Percentiles rank a stretch among this genome's conserved stretches.
These are phyloP conservation scores for Geophilus truncorum DNA, from an alignment of 2,888 invertebrate genomes.

Conservation along the genomic window DNA sequence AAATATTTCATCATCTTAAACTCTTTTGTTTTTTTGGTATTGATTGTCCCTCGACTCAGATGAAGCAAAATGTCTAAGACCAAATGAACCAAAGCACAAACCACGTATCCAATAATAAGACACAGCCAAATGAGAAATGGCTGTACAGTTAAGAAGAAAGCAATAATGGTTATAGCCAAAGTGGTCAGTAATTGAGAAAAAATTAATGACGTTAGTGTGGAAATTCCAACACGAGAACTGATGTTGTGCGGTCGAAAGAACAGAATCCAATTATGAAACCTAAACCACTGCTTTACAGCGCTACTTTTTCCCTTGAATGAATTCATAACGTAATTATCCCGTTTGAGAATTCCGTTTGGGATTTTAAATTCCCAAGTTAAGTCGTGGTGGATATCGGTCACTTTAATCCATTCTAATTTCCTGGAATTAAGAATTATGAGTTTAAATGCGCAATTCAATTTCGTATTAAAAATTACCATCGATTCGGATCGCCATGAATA, in stretches of 20 bases:
- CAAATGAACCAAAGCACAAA: neutral
- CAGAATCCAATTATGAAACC: constrained; percentile 2
- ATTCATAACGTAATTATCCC: neutral
- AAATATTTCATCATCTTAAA: neutral
- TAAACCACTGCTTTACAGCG: neutral
- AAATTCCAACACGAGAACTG: neutral
- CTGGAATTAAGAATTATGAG: neutral
- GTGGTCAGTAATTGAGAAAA: neutral
- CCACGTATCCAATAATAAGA: neutral
- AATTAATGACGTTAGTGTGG: neutral
- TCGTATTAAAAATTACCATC: no score
- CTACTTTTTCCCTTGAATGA: neutral
- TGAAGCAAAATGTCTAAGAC: neutral
- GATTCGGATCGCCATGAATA: neutral
- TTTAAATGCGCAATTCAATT: no score
- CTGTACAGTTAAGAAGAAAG: neutral
- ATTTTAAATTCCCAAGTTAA: neutral
- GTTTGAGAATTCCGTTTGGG: neutral
- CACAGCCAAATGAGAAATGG: neutral
- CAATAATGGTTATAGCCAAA: neutral
- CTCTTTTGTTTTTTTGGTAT: neutral
- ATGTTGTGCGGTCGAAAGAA: neutral
- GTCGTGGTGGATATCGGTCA: neutral
- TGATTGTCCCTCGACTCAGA: neutral
- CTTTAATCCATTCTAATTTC: neutral